Conservation (phyloP, 2,888 invertebrate species). For the Cyclophora punctaria region DNA sequence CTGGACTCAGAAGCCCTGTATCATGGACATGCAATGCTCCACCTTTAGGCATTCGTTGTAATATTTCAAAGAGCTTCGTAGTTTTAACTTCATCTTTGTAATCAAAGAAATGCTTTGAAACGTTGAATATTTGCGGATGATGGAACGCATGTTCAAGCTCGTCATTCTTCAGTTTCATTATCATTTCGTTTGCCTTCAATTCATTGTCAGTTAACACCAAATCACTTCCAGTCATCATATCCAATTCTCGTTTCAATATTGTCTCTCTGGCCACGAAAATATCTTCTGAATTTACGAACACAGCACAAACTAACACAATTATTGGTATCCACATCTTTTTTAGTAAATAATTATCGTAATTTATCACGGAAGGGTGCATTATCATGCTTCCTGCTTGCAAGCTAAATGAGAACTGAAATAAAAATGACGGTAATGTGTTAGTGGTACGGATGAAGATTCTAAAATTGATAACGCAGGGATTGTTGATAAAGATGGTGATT, state of each 20-base stretch:
- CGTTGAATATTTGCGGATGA: constrained; percentile 70
- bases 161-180: constrained; percentile 72
- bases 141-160: constrained; percentile 66
- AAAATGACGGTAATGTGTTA: too few species aligned
- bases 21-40: constrained; percentile 82
- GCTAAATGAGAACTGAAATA: too few species aligned
- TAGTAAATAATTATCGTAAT: too few species aligned
- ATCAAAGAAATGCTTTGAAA: constrained; percentile 80
- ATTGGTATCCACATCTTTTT: too few species aligned
- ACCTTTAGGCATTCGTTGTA: constrained; percentile 84
- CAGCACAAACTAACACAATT: constrained; percentile 1
- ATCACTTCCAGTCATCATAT: constrained; percentile 68
- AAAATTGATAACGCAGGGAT: too few species aligned
- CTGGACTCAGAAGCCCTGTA: constrained; percentile 75
- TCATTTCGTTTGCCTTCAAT: constrained; percentile 68
- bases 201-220: constrained; percentile 69
- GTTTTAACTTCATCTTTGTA: constrained; percentile 74
- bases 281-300: constrained; percentile 18
- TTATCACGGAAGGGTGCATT: too few species aligned
- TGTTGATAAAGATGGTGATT: too few species aligned
- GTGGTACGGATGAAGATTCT: too few species aligned
- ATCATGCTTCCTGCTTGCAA: too few species aligned
- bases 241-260: constrained; percentile 64
- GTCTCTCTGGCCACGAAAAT: constrained; percentile 43
- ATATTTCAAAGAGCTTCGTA: constrained; percentile 77